Conservation (phyloP, 2,113 vertebrate species). For the Cyprinodon brontotheroides region DNA sequence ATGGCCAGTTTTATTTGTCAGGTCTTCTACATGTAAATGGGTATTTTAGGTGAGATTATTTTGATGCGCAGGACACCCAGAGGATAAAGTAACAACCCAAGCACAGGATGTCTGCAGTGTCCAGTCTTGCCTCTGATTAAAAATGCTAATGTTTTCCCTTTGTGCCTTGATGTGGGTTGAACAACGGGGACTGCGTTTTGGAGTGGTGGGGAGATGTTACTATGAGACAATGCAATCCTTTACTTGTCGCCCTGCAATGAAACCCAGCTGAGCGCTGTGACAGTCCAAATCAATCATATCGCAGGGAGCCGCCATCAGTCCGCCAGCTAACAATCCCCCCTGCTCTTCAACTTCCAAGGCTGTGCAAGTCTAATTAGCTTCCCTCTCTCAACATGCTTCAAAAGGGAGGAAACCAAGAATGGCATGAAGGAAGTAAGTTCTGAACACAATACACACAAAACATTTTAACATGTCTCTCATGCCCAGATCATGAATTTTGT, state of each 20-base stretch:
- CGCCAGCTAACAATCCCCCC: slow-evolving; percentile 61
- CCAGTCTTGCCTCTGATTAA: slow-evolving; percentile 86
- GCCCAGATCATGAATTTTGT: slow-evolving; percentile 4
- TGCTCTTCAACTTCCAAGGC: slow-evolving; percentile 59
- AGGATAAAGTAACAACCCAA: slow-evolving; percentile 80
- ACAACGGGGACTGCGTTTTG: slow-evolving; percentile 78
- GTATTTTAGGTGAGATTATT: slow-evolving; percentile 40
- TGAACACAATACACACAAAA: slow-evolving; percentile 26
- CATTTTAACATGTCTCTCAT: slow-evolving; percentile 9
- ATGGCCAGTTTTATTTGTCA: slow-evolving; percentile 29
- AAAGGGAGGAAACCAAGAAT: slow-evolving; percentile 35
- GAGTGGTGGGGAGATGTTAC: slow-evolving; percentile 43
- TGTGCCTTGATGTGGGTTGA: slow-evolving; percentile 90
- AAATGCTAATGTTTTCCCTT: slow-evolving; percentile 88
- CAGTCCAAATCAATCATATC: slow-evolving; percentile 78
- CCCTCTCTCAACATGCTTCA: slow-evolving; percentile 53
- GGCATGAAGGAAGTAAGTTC: slow-evolving; percentile 39
- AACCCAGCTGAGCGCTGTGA: slow-evolving; percentile 73
- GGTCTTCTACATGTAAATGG: slow-evolving; percentile 37
- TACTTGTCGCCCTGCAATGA: slow-evolving; percentile 68
- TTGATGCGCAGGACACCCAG: slow-evolving; percentile 41
- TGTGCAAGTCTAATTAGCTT: slow-evolving; percentile 73
- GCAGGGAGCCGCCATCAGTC: slow-evolving; percentile 63
- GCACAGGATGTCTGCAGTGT: slow-evolving; percentile 76
- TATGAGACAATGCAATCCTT: slow-evolving; percentile 71